phyloP scores from a whole-genome alignment of 1,140 invertebrate genomes.

The Eriosoma lanigerum region DNA sequence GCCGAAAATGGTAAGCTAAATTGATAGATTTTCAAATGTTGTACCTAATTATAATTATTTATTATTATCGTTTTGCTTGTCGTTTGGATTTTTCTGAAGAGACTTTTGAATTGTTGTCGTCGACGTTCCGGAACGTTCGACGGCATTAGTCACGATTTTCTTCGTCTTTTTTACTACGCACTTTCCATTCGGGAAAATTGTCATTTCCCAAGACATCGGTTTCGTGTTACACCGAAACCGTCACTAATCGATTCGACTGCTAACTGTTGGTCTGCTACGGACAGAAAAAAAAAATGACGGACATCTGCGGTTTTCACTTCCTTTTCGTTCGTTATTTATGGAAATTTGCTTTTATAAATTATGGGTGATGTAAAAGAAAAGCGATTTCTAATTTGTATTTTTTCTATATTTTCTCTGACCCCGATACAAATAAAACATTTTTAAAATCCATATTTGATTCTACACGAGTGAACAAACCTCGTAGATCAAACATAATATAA shows the following conservation, averaged over 20 bases:
- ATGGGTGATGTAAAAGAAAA: background rate
- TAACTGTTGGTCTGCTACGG: background rate
- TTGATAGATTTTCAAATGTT: background rate
- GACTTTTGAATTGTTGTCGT: constrained; percentile 21
- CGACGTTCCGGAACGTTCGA: constrained; percentile 26
- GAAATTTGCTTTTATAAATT: constrained; percentile 13
- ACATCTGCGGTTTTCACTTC: constrained; percentile 6
- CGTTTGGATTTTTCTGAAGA: background rate
- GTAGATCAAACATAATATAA: background rate
- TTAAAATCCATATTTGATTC: background rate
- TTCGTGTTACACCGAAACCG: constrained; percentile 25
- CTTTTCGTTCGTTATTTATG: constrained; percentile 1
- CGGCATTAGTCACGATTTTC: constrained; percentile 25
- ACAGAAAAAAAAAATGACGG: background rate
- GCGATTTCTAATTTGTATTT: too few relatives aligned
- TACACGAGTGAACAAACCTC: constrained; percentile 16
- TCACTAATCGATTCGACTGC: constrained; percentile 46
- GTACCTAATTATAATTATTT: background rate
- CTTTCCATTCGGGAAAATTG: constrained; percentile 29
- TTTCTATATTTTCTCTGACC: too few relatives aligned
- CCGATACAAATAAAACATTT: background rate
- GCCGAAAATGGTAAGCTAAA: constrained; percentile 7
- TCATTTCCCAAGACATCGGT: constrained; percentile 18
- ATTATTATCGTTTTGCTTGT: constrained; percentile 5
- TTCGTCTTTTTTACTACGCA: constrained; percentile 1